Percentiles rank a stretch among this genome's conserved stretches.
These are phyloP conservation scores for Mythimna lalbum DNA, from an alignment of 2,888 invertebrate genomes.

Conservation along the genomic window DNA sequence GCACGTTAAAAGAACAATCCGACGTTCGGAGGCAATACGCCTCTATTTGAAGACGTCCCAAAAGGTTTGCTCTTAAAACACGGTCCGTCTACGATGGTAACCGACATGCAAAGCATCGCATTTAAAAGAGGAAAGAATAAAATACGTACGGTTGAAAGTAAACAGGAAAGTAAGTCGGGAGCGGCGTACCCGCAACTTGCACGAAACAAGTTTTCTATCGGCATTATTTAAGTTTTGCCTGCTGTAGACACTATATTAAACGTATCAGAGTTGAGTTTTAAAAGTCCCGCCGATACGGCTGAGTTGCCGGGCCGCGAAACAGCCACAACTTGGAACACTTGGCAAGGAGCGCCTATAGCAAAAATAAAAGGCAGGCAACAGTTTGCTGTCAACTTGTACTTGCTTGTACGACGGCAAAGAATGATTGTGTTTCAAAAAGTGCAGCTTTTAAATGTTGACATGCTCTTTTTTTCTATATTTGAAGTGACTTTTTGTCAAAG, in stretches of 20 bases:
- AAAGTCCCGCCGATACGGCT: slow-evolving; percentile 81
- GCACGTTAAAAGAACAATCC: slow-evolving; percentile 80
- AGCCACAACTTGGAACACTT: slow-evolving; percentile 80
- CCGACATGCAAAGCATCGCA: slow-evolving; percentile 84
- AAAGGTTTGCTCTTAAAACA: slow-evolving; percentile 83
- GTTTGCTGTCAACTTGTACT: slow-evolving; percentile 73
- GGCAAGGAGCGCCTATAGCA: slow-evolving; percentile 83
- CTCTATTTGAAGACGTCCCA: slow-evolving; percentile 81
- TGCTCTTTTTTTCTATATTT: slow-evolving; percentile 23
- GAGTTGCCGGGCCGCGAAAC: slow-evolving; percentile 84
- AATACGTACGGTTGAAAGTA: slow-evolving; percentile 79
- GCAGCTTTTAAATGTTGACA: slow-evolving; percentile 48
- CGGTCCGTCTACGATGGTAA: slow-evolving; percentile 78
- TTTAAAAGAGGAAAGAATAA: slow-evolving; percentile 83
- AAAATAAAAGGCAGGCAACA: slow-evolving; percentile 88
- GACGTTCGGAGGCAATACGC: slow-evolving; percentile 80
- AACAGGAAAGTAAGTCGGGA: slow-evolving; percentile 82
- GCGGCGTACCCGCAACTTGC: slow-evolving; percentile 72
- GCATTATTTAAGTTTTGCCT: slow-evolving; percentile 86
- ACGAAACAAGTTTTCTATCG: slow-evolving; percentile 84
- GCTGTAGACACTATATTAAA: slow-evolving; percentile 83
- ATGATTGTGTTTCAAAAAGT: slow-evolving; percentile 66
- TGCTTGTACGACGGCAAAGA: slow-evolving; percentile 66
- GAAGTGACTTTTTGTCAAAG: background rate
- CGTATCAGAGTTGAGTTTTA: slow-evolving; percentile 84